Evolutionary conservation across 2,113 vertebrate species (phyloP), one percentile per base, ranked within the genome.

Genomic region (Halichoeres trimaculatus): DNA sequence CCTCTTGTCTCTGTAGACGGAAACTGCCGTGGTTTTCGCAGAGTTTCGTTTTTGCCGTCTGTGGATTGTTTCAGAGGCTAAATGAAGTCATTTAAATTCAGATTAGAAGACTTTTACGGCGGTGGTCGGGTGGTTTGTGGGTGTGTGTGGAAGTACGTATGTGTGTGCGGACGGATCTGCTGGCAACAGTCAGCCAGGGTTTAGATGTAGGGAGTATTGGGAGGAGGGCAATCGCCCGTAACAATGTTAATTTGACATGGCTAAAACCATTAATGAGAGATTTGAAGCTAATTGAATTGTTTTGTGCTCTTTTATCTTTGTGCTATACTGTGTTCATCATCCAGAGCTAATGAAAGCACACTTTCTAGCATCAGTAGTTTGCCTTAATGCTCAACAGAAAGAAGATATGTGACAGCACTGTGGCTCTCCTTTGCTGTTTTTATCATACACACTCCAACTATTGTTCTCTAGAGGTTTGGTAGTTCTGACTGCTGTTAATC

Each of bases 11-110:
- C 2, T 1, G 41, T 70, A 55, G 80, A 54, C 20, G 16, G 43
- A 45, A 45, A 45, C 17, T 17, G 11, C 41, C 5, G 12, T 45
- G 10, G 65, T 74, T 80, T 78, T 26, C n/a, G 23, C 20, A 51
- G 51, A 9, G 24, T 67, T 83, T 84, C 62, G 24, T 20, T 52
- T 45, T 84, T 81, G 76, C 78, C 55, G 40, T 51, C 10, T 54
- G 48, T 53, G 74, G 47, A 81, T 88, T 88, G 83, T 86, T 87
- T 81, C 53, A 72, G 78, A 73, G 67, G 63, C 76, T 78, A 89
- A 91, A 91, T 91, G 50, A 92, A 90, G 82, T 86, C 50, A 90
- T 90, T 91, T 91, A 80, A 89, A 90, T 90, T 88, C 68, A 84
- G 83, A 91, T 89, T 87, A 86, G 85, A 87, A 80, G 71, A 85